Conservation (phyloP, 2,888 invertebrate genomes). For the Griposia aprilina region DNA sequence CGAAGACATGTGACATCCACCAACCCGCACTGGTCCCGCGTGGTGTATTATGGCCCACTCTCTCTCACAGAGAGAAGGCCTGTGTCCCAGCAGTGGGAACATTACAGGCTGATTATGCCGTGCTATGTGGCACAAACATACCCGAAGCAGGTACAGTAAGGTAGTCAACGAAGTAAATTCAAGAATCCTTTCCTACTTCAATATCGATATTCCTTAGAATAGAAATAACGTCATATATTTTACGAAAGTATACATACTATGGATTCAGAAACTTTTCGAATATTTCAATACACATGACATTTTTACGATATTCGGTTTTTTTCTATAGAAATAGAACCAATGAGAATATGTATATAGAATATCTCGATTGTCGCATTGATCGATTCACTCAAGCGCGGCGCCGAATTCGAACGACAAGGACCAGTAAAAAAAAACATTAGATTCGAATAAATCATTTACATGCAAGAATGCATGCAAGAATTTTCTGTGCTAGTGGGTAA, state of each 20-base stretch:
- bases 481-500: too few species aligned
- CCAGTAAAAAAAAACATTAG: slow-evolving; percentile 27
- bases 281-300: slow-evolving; percentile 70
- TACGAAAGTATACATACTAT: slow-evolving; percentile 18
- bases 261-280: slow-evolving; percentile 66
- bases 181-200: not conserved
- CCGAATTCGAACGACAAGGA: not conserved
- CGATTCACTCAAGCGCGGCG: slow-evolving; percentile 10
- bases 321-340: slow-evolving; percentile 39
- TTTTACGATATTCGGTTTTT: slow-evolving; percentile 66
- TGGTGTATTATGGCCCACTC: too few species aligned
- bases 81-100: too few species aligned
- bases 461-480: not conserved
- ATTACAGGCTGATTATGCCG: too few species aligned
- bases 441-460: slow-evolving; percentile 30
- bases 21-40: too few species aligned
- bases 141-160: not conserved
- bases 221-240: slow-evolving; percentile 37
- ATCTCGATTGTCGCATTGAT: slow-evolving; percentile 33
- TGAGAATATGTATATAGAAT: slow-evolving; percentile 22
- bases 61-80: too few species aligned
- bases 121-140: not conserved
- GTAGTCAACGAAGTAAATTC: slow-evolving; percentile 1
- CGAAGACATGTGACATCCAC: too few species aligned
- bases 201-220: slow-evolving; percentile 13